Conservation (phyloP, 2,113 vertebrate genomes). For the Lepisosteus osseus region DNA sequence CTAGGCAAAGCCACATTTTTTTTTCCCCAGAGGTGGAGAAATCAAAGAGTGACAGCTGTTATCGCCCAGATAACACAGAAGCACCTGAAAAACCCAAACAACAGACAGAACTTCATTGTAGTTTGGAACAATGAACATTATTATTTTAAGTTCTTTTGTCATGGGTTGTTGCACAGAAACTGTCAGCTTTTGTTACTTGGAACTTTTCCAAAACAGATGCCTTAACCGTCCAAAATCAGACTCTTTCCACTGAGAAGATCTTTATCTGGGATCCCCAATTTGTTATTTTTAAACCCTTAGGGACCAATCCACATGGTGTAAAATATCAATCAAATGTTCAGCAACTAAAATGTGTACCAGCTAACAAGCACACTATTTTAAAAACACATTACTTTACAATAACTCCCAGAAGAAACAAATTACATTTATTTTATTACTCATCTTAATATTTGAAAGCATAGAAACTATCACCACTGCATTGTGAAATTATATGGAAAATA, state of each 20-base stretch:
- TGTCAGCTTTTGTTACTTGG: slow-evolving; percentile 1
- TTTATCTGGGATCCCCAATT: neutral
- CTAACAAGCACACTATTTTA: too few species aligned
- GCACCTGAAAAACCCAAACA: slow-evolving; percentile 7
- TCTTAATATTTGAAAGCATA: too few species aligned
- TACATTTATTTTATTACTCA: too few species aligned
- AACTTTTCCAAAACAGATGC: slow-evolving; percentile 4
- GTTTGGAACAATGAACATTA: neutral
- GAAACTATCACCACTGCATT: too few species aligned
- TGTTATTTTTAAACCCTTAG: too few species aligned
- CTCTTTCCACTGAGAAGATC: neutral
- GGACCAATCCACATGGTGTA: too few species aligned
- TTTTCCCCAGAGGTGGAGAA: neutral
- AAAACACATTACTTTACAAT: too few species aligned
- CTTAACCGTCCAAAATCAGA: neutral
- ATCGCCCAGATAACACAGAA: slow-evolving; percentile 7
- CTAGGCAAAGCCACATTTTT: neutral
- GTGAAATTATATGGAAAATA: too few species aligned
- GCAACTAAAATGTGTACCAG: too few species aligned
- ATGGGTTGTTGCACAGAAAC: neutral
- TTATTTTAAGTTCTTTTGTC: slow-evolving; percentile 7
- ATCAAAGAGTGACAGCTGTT: neutral
- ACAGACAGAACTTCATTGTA: slow-evolving; percentile 6
- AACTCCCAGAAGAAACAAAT: too few species aligned
- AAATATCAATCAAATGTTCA: too few species aligned